Evolutionary conservation across 2,113 vertebrate genomes (phyloP), one percentile per base, ranked within the genome.

Genomic region (Recurvirostra avosetta): DNA sequence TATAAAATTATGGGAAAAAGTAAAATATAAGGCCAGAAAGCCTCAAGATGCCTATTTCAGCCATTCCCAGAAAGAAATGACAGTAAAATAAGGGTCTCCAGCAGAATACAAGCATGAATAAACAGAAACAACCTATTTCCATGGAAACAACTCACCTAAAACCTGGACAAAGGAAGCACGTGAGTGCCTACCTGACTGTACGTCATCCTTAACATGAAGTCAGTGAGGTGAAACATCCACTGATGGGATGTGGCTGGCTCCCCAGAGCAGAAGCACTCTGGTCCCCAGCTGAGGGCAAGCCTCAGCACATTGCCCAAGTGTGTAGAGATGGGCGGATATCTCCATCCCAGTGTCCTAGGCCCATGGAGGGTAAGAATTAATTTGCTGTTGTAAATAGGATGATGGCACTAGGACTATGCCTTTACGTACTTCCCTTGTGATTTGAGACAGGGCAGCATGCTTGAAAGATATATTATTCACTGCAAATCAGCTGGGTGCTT

Each of bases 111-210:
- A 58, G 11, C 71, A 71, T 63, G 27, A 87, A 56, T 74, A 96
- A 92, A 95, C 16, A 95, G 78, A 96, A 94, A 47, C 36, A 83
- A 84, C 21, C 26, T 52, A 93, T 94, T 93, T 71, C 92, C 88
- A 86, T 92, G 93, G 84, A 93, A 96, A 95, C 71, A 36, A 58
- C n/a, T 79, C 29, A 79, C 62, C n/a, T 50, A 50, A 92, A 95
- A 65, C 32, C n/a, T 65, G 63, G 65, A 86, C 75, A 87, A 92
- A 92, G 49, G 40, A 86, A 73, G 34, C 40, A 53, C 1, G 2
- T 45, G 66, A 70, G 45, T 40, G 21, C 25, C 38, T 79, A 65
- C 66, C 45, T 92, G 70, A 56, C 53, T 72, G 14, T 38, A 32
- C 19, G 7, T n/a, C 52, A 72, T 78, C 45, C 78, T 72, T 68